A percentile compares a stretch with the other conserved stretches of the same genome.
phyloP scores from a whole-genome alignment of 2,797 vertebrate genomes.

The Tokudaia tokunoshimensis region DNA sequence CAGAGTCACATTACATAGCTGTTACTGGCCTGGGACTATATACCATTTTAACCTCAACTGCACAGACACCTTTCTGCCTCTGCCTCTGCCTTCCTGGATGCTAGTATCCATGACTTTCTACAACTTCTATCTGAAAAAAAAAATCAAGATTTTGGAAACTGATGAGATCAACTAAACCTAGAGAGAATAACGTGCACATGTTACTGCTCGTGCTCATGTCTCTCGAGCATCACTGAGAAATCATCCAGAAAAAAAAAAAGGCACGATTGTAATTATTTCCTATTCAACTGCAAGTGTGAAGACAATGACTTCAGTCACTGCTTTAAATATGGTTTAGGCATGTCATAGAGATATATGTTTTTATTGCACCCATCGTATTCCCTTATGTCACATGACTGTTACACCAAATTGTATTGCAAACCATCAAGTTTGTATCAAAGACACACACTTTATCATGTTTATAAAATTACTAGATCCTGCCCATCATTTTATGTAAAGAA shows the following conservation, averaged over 20 bases:
- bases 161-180: slow-evolving; percentile 36
- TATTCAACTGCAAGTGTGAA: slow-evolving; percentile 58
- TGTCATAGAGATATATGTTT: neutral
- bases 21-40: neutral
- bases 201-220: neutral
- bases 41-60: neutral
- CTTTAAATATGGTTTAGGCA: slow-evolving; percentile 39
- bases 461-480: neutral
- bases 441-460: neutral
- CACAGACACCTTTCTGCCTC: neutral
- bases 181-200: slow-evolving; percentile 11
- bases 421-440: neutral
- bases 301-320: neutral
- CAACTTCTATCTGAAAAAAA: neutral
- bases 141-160: neutral
- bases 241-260: neutral
- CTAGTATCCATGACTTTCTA: neutral
- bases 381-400: neutral
- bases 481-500: neutral
- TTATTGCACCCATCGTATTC: neutral
- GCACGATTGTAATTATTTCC: slow-evolving; percentile 29
- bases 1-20: neutral
- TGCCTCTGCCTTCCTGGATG: neutral
- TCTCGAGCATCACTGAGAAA: neutral
- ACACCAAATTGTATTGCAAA: slow-evolving; percentile 38